Percentiles rank a stretch among this genome's conserved stretches.
Conservation (phyloP, 2,888 invertebrate genomes). For the Ramazzottius varieornatus region DNA sequence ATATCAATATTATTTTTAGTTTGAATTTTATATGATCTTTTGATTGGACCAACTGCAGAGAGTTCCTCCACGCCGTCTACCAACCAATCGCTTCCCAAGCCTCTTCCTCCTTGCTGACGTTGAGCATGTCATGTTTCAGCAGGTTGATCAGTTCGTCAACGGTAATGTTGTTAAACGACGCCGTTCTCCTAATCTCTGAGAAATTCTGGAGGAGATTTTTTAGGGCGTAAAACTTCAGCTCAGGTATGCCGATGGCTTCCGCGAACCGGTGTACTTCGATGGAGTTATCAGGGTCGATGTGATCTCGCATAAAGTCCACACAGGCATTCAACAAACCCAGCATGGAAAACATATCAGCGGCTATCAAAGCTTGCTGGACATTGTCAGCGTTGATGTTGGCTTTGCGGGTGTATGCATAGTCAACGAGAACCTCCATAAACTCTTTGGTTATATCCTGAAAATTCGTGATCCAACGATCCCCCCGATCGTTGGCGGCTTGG, state of each 20-base stretch:
- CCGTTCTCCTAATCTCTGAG: slow-evolving; percentile 19
- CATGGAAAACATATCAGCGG: slow-evolving; percentile 64
- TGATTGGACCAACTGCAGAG: too few species aligned
- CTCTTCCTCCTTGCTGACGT: slow-evolving; percentile 57
- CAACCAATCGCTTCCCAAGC: slow-evolving; percentile 42
- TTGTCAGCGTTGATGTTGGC: slow-evolving; percentile 46
- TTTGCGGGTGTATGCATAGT: slow-evolving; percentile 56
- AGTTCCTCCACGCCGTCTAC: too few species aligned
- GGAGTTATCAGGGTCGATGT: slow-evolving; percentile 47
- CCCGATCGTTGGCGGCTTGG: slow-evolving; percentile 35
- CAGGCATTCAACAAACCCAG: slow-evolving; percentile 52
- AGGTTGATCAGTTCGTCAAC: slow-evolving; percentile 43
- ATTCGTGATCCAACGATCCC: slow-evolving; percentile 31
- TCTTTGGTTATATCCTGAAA: slow-evolving; percentile 49
- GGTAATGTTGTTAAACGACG: slow-evolving; percentile 28
- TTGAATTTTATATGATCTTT: too few species aligned
- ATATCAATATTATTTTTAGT: too few species aligned
- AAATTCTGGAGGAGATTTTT: slow-evolving; percentile 49
- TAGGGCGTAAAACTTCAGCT: slow-evolving; percentile 39
- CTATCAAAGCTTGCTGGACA: slow-evolving; percentile 40
- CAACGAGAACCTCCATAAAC: slow-evolving; percentile 47
- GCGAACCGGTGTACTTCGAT: slow-evolving; percentile 61
- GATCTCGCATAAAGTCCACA: slow-evolving; percentile 41
- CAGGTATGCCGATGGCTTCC: slow-evolving; percentile 41
- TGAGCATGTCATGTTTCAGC: slow-evolving; percentile 45